A percentile compares a stretch with the other conserved stretches of the same genome.
Conservation (phyloP, 2,797 vertebrate genomes). For the Melanitta fusca region DNA sequence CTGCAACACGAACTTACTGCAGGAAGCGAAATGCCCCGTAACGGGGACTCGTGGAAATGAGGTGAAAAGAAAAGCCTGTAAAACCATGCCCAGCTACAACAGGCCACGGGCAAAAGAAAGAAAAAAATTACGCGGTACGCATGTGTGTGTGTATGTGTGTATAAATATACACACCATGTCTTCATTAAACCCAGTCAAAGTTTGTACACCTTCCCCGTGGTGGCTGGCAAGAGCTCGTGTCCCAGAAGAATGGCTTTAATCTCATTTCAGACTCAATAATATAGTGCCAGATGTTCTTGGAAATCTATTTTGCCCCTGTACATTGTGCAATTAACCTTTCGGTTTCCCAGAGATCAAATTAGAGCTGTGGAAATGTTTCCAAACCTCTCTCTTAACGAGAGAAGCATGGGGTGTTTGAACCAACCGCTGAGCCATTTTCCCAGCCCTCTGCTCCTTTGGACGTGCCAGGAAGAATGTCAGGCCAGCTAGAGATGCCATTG, state of each 20-base stretch:
- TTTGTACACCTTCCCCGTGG: slow-evolving; percentile 52
- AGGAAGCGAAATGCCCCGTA: not conserved
- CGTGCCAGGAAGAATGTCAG: slow-evolving; percentile 25
- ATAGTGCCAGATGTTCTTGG: slow-evolving; percentile 71
- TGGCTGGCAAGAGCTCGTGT: slow-evolving; percentile 47
- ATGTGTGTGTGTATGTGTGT: not conserved
- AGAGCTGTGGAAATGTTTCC: slow-evolving; percentile 69
- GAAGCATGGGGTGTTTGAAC: slow-evolving; percentile 46
- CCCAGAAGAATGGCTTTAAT: slow-evolving; percentile 72
- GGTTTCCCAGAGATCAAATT: slow-evolving; percentile 67
- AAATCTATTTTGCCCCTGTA: slow-evolving; percentile 73
- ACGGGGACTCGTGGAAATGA: not conserved
- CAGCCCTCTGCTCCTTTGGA: slow-evolving; percentile 31
- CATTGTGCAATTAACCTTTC: slow-evolving; percentile 76
- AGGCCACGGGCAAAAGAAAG: not conserved
- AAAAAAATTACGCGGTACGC: not conserved
- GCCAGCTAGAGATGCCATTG: not conserved
- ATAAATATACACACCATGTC: slow-evolving; percentile 51
- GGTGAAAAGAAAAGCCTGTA: not conserved
- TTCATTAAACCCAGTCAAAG: slow-evolving; percentile 60
- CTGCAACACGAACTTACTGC: not conserved
- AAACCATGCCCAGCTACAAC: not conserved
- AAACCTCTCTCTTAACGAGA: slow-evolving; percentile 54
- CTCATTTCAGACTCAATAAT: slow-evolving; percentile 64
- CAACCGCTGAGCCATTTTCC: slow-evolving; percentile 41